These are phyloP conservation scores for Fregetta grallaria DNA, from an alignment of 2,113 vertebrate species.

Conservation along the genomic window DNA sequence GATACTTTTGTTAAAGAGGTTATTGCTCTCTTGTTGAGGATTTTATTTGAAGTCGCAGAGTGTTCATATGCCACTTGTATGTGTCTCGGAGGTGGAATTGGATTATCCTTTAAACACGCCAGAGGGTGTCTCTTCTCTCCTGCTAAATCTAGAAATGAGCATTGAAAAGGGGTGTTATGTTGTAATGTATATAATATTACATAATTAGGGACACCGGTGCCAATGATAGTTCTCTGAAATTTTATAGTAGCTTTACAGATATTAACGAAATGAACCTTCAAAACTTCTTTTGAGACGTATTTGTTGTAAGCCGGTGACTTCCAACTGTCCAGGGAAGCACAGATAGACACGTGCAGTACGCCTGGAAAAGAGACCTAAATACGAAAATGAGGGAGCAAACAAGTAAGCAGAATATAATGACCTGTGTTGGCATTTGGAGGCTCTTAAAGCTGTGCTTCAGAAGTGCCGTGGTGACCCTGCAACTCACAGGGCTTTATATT, in stretches of 20 bases:
- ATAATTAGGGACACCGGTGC: neutral
- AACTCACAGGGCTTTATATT: neutral
- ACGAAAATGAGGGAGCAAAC: neutral
- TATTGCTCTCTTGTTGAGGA: neutral
- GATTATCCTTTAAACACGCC: neutral
- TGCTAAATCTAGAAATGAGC: neutral
- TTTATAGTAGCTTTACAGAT: neutral
- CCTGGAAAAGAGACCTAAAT: neutral
- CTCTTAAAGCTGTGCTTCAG: neutral
- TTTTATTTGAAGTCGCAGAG: neutral
- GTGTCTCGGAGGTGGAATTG: neutral
- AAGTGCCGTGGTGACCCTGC: neutral
- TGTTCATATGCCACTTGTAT: neutral
- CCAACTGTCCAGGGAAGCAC: neutral
- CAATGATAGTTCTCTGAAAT: neutral
- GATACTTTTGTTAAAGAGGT: neutral
- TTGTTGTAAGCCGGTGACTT: neutral
- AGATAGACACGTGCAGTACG: neutral
- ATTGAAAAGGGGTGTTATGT: neutral
- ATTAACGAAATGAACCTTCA: neutral
- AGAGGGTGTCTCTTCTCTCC: constrained; percentile 23
- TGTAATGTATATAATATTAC: neutral
- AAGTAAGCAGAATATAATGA: neutral
- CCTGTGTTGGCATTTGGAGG: neutral
- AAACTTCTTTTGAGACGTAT: neutral